Percentiles rank a stretch among this genome's conserved stretches.
Evolutionary conservation across 2,797 vertebrate species (phyloP).

Genomic region (Lemur catta): DNA sequence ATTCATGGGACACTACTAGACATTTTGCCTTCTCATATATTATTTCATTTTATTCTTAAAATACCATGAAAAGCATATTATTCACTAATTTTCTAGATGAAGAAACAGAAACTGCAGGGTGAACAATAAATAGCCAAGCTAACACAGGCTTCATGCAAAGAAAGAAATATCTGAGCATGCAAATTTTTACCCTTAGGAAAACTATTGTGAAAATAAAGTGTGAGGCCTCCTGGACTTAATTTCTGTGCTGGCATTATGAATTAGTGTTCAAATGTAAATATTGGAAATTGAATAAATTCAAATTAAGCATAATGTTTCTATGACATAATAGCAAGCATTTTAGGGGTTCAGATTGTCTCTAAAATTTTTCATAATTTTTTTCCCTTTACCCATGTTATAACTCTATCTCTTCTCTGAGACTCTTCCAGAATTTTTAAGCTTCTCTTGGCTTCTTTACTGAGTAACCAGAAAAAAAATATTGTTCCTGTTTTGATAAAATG

Average conservation of each 20-base stretch:
- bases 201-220: background rate
- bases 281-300: slow-evolving; percentile 5
- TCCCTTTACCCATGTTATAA: background rate
- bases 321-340: background rate
- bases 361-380: background rate
- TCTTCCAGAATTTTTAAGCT: background rate
- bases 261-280: background rate
- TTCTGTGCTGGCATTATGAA: background rate
- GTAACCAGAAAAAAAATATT: background rate
- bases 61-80: background rate
- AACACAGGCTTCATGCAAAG: background rate
- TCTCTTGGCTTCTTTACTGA: background rate
- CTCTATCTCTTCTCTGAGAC: background rate
- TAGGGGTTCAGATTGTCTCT: background rate
- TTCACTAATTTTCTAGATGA: background rate
- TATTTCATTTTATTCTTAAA: slow-evolving; percentile 37
- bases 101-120: background rate
- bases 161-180: background rate
- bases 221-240: background rate
- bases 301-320: slow-evolving; percentile 12
- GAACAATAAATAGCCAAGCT: background rate
- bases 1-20: background rate
- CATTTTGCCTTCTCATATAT: background rate
- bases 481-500: background rate
- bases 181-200: background rate